Percentiles rank a stretch among this genome's conserved stretches.
Conservation (phyloP, 2,113 vertebrate genomes). For the Diglossa brunneiventris region DNA sequence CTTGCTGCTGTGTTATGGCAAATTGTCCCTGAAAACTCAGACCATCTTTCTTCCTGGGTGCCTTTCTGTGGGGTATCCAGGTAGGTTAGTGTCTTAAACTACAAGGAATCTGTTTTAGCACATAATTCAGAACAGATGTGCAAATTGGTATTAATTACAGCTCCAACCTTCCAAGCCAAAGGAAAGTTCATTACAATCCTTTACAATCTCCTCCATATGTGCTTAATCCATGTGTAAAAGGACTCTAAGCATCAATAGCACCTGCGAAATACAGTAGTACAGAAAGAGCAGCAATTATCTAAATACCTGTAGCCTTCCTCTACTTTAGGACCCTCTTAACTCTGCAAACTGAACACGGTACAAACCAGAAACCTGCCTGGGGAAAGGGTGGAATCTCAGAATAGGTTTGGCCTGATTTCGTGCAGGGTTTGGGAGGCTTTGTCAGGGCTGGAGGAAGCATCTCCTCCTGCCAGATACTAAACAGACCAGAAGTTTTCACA, state of each 20-base stretch:
- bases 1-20: background rate
- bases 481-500: background rate
- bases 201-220: background rate
- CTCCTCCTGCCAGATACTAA: background rate
- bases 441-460: background rate
- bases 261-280: background rate
- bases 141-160: background rate
- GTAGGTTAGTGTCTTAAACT: background rate
- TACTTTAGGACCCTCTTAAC: background rate
- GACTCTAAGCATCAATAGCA: background rate
- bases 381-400: background rate
- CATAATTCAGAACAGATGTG: background rate
- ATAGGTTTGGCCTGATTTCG: rapidly evolving
- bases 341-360: background rate
- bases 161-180: background rate
- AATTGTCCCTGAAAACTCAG: background rate
- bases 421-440: background rate
- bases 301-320: background rate
- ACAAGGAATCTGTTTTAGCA: background rate
- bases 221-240: background rate
- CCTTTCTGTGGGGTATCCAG: background rate
- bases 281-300: background rate
- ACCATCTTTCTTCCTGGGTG: background rate
- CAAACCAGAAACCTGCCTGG: background rate
- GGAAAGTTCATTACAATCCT: background rate